Conservation (phyloP, 2,113 vertebrate genomes). For the Vimba vimba region DNA sequence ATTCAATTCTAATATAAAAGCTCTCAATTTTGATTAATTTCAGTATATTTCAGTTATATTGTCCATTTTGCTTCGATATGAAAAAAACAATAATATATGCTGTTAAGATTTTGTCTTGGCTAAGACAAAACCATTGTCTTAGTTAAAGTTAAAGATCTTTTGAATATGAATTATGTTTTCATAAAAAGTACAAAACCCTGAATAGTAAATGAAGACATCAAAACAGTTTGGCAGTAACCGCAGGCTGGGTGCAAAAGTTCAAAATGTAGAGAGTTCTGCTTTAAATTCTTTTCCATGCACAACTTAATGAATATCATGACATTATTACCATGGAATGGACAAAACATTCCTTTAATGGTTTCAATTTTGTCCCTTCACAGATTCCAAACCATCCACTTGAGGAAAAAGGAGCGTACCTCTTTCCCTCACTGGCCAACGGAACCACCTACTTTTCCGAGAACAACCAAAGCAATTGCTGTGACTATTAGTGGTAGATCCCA, state of each 20-base stretch:
- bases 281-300: conserved; percentile 3
- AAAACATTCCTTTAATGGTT: conserved; percentile 10
- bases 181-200: neutral
- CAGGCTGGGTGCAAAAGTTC: neutral
- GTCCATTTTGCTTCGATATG: neutral
- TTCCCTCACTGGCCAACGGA: conserved; percentile 59
- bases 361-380: conserved; percentile 55
- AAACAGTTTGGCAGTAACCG: neutral
- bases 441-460: conserved; percentile 66
- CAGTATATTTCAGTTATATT: neutral
- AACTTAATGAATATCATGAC: conserved; percentile 6
- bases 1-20: neutral
- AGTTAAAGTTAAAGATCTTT: too few species aligned
- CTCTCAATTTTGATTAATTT: neutral
- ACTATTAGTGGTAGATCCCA: conserved; percentile 35
- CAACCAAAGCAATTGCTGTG: conserved; percentile 61
- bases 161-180: too few species aligned
- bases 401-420: conserved; percentile 57
- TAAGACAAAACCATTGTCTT: too few species aligned
- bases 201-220: neutral
- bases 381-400: conserved; percentile 62
- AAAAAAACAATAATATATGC: too few species aligned
- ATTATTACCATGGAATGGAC: neutral
- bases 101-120: too few species aligned
- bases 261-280: neutral